Conservation (phyloP, 1,140 invertebrate species). For the Aphaenogaster rudis region DNA sequence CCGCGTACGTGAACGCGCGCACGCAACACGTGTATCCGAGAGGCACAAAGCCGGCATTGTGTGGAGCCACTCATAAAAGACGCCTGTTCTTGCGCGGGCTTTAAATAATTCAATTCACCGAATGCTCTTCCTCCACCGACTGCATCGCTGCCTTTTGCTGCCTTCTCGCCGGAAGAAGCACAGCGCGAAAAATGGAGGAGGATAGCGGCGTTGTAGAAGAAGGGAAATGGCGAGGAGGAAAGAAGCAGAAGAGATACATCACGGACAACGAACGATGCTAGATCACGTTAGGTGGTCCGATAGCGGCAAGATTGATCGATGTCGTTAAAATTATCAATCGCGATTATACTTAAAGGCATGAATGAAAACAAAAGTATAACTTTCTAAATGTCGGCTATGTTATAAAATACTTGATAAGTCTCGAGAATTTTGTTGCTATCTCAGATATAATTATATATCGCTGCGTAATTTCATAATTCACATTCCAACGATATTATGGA, state of each 20-base stretch:
- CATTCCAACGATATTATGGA: not conserved
- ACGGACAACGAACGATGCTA: not conserved
- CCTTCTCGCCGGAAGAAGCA: constrained; percentile 75
- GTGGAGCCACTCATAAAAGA: constrained; percentile 81
- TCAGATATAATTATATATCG: not conserved
- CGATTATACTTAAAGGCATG: not conserved
- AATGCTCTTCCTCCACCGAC: constrained; percentile 80
- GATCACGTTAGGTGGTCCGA: not conserved
- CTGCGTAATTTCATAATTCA: not conserved
- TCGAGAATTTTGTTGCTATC: not conserved
- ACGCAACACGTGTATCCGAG: constrained; percentile 74
- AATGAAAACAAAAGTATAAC: not conserved
- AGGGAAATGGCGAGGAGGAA: not conserved
- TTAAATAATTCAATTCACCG: constrained; percentile 87
- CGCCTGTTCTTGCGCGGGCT: constrained; percentile 84
- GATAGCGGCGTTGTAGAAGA: constrained; percentile 12
- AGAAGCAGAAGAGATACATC: not conserved
- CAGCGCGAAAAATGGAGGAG: constrained; percentile 38
- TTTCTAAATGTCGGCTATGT: not conserved
- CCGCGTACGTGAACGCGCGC: constrained; percentile 69
- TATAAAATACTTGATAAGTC: not conserved
- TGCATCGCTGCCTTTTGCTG: constrained; percentile 79
- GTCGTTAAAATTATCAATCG: constrained; percentile 20
- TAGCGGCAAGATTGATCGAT: not conserved
- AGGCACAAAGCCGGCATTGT: constrained; percentile 85